Evolutionary conservation across 2,888 invertebrate species (phyloP), one percentile per base, ranked within the genome.

Genomic region (Epistrophe grossulariae): DNA sequence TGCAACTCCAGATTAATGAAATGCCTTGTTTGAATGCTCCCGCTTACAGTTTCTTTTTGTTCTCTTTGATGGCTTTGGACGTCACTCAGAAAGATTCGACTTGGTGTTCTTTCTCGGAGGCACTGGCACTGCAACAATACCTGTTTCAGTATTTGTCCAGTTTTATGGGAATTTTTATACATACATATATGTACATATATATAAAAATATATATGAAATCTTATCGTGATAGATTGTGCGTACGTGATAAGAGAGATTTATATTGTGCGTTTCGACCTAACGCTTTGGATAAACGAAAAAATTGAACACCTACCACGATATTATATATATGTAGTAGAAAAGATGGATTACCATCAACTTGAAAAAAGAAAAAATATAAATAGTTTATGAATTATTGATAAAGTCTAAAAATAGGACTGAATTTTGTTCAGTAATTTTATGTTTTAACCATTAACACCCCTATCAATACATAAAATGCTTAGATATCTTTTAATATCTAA

Each of bases 1-100:
- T 83, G 78, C 82, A 87, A 82, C 83, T 72, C 72, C 82, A 89
- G 91, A 90, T 90, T 91, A 91, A 91, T 91, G 91, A 91, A 91
- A 91, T 91, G 90, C 90, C 89, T 90, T 90, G 90, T 89, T 89
- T 88, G 82, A 89, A 89, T 89, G 88, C 90, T 89, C 85, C 81
- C 71, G 74, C 85, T 82, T 70, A 24, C 3, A 2, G 35, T 35
- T 35, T 35, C 13, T 45, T 59, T 38, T 57, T 59, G 35, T 31
- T 31, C 6, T 17, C 11, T 57, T 52, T 31, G n/a, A 38, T 52
- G 60, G 28, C 35, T 31, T 35, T 24, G 50, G 19, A 38, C 52
- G 6, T 64, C 52, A 55, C 38, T 48, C 45, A 60, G 2, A 10
- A 40, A 7, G 59, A 59, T 13, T 57, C 60, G 79, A 60, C 24